Base-by-base conservation (phyloP, 2,888 invertebrate genomes). In the Lochmaea capreae region DNA sequence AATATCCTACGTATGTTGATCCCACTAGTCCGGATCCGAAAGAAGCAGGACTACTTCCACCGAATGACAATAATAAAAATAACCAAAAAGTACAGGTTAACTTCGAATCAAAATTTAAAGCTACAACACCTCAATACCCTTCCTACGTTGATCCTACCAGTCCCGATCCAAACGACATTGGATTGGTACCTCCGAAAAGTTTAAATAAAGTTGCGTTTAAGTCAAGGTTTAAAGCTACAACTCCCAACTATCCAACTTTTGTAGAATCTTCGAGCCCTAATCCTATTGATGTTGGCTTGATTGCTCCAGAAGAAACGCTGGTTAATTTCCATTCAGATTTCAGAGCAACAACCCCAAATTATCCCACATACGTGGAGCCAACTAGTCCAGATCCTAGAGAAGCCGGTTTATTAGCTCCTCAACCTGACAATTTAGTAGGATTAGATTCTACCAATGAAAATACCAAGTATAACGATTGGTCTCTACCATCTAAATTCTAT, bases 121-220 rank as follows among this genome's bases (percentile, higher is more conserved):
- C 82, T 4, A 83, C 83, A 18, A 83, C 83, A 1, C 83, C 83
- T 1, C 80, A 81, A 22, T 83, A 83, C 65, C 83, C 84, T 8
- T 76, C 70, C 69, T 76, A 67, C 22, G 81, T 79, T 1, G 76
- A 79, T 18, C 39, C 75, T 3, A 76, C 76, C 3, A 78, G 79
- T 42, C 77, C 78, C 4, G 65, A 76, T 26, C 80, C 81, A 8
- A 72, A 77, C 8, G 78, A 80, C 9, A 73, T 80, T 3, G 83
- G 82, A 46, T 67, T 83, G 22, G 33, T 82, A 72, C 80, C 83
- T 12, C 84, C 83, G 8, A 74, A 67, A 33, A 65, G 72, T 61
- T 42, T 63, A n/a, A 67, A 52, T 63, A 22, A 33, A 43, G 80
- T 81, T 10, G 82, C 82, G 62, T 82, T 82, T 65, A 66, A 74